Evolutionary conservation across 1,140 invertebrate species (phyloP), one percentile per base, ranked within the genome.

Genomic region (Drosophila setifemur): DNA sequence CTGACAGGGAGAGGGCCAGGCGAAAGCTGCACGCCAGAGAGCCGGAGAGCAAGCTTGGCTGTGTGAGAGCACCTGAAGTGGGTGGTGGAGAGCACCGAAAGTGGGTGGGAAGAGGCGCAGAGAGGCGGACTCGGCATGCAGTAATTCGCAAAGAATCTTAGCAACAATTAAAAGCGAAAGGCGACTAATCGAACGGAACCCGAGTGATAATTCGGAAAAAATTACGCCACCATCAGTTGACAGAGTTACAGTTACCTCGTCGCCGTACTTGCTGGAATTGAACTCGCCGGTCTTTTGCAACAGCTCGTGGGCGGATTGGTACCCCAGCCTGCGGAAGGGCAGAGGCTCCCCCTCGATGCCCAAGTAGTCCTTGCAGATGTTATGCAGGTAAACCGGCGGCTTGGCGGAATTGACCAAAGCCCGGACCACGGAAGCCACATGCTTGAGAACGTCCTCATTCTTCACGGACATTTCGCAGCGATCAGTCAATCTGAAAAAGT

Each of bases 331-430:
- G 11, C 31, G 61, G 42, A 26, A 88, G 4, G 83, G 73, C 3
- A 90, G 35, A 0, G 40, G n/a, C n/a, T 40, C 35, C 1, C 74
- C 50, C 28, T 90, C 89, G 5, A 79, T 29, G 12, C 42, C 47
- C 1, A 3, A 7, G 47, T 88, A 90, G 39, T 90, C 89, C 0
- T 21, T 42, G 14, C 82, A 18, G 7, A 90, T 53, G 4, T 33
- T 16, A 2, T 19, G 7, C 39, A 90, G 40, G 28, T 39, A 44
- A 25, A 74, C 71, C 21, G 86, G 79, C 33, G 66, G 76, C 55
- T 89, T 90, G 5, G 48, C 44, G 11, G 86, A 89, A 31, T 66
- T 82, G 25, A 86, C 71, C 1, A 90, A 26, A 0, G 89, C 77
- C 42, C 86, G 85, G 6, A 90, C 45, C 26, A 90, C 74, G 8